Conservation (phyloP, 2,113 vertebrate genomes). For the Calyptommatus sinebrachiatus region DNA sequence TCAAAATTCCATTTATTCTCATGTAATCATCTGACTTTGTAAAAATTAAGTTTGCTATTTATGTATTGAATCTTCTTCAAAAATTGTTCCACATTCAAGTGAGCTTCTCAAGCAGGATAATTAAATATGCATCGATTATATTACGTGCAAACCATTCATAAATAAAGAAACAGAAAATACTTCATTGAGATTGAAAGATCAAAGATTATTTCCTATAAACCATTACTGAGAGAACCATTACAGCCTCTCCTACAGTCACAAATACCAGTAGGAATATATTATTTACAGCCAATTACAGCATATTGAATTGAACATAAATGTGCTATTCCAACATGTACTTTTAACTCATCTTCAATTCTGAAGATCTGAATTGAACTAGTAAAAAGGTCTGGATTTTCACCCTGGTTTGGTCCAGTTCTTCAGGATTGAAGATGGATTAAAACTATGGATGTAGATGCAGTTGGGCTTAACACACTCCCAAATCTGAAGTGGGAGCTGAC, state of each 20-base stretch:
- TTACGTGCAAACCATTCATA: neutral
- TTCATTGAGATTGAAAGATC: neutral
- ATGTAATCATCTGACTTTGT: neutral
- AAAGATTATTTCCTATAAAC: conserved; percentile 3
- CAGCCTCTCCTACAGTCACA: neutral
- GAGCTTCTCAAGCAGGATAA: neutral
- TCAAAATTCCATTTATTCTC: neutral
- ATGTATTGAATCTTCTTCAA: neutral
- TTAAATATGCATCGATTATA: neutral
- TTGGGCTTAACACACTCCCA: no score
- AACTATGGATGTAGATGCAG: no score
- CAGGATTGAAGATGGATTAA: no score
- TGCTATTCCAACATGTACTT: no score
- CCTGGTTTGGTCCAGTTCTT: no score
- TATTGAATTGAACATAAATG: neutral
- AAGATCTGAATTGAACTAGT: no score
- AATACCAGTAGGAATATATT: neutral
- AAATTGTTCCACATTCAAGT: neutral
- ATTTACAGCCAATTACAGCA: neutral
- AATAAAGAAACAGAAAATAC: neutral
- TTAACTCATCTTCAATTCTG: no score
- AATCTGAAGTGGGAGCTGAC: no score
- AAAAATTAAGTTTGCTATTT: neutral
- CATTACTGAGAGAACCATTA: neutral
- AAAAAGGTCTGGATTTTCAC: no score